Base-by-base conservation (phyloP, 2,888 invertebrate genomes). In the Xylota segnis region DNA sequence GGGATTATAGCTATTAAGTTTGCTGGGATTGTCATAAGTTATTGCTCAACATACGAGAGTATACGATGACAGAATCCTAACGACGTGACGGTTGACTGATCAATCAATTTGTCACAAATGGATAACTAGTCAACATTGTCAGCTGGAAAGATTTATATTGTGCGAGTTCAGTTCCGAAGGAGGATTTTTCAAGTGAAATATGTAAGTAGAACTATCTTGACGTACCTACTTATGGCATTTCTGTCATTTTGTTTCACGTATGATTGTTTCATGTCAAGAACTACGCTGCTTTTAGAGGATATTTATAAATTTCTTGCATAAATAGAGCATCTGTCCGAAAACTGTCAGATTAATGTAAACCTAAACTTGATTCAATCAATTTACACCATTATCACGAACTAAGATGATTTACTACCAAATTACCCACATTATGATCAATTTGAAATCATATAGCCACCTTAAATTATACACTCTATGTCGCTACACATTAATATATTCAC, bases 21-120 rank as follows among this genome's bases (percentile, higher is more conserved):
- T 45, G 23, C 10, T n/a, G 29, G 32, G 54, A 65, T 65, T 47
- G 12, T n/a, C n/a, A n/a, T n/a, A 18, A 47, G 47, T 16, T 32
- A 34, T 50, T 65, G 65, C 65, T 52, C 5, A 52, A 43, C 43
- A 47, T 6, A n/a, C n/a, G n/a, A n/a, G n/a, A n/a, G n/a, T n/a
- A 23, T n/a, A 37, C 14, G 29, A 54, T 54, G 5, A 18, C 52
- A 40, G 68, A 68, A 54, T 59, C 18, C 5, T 40, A 70, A 23
- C 9, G 34, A 65, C 14, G 37, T 37, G 37, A 23, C 32, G 45
- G 34, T 6, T n/a, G 29, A 29, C 40, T 32, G 47, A 50, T 71
- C 37, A 37, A 23, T 71, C 16, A 27, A 59, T 50, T 50, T 50
- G 58, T 50, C 58, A 56, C 7, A 23, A 16, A 32, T 70, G 29